Evolutionary conservation across 2,797 vertebrate genomes (phyloP).

Genomic region (Myioborus miniatus): DNA sequence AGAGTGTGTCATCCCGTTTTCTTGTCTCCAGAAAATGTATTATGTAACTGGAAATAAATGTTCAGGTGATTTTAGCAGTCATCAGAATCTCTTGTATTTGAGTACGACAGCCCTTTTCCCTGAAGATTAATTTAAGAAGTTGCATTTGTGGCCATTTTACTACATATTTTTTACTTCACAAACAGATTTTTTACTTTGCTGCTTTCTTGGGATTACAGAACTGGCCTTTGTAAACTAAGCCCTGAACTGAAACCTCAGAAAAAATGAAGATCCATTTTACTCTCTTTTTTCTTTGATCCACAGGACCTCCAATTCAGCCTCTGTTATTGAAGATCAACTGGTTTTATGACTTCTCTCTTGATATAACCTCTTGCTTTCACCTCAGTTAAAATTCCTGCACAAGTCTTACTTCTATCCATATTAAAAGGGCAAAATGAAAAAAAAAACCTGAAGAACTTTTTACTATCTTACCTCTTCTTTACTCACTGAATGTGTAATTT

Average conservation of each 20-base stretch:
- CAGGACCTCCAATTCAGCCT: neutral
- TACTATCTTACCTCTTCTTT: neutral
- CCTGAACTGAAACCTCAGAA: neutral
- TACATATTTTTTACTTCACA: neutral
- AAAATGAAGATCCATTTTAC: neutral
- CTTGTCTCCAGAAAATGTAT: constrained; percentile 32
- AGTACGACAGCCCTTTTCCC: neutral
- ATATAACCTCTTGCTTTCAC: neutral
- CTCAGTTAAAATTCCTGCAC: neutral
- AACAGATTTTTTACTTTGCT: neutral
- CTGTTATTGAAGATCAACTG: neutral
- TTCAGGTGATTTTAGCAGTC: constrained; percentile 25
- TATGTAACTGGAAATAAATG: constrained; percentile 41
- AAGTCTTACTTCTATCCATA: neutral
- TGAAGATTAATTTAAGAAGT: constrained; percentile 29
- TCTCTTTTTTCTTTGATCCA: neutral
- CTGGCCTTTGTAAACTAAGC: neutral
- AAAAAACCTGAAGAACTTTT: neutral
- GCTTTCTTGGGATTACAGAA: constrained; percentile 38
- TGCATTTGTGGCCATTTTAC: neutral
- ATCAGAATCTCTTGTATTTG: neutral
- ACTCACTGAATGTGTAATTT: neutral
- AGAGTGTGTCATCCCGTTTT: neutral
- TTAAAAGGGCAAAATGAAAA: neutral
- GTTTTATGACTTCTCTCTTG: neutral